Evolutionary conservation across 2,113 vertebrate species (phyloP), one percentile per base, ranked within the genome.

Genomic region (Pangasianodon gigas): DNA sequence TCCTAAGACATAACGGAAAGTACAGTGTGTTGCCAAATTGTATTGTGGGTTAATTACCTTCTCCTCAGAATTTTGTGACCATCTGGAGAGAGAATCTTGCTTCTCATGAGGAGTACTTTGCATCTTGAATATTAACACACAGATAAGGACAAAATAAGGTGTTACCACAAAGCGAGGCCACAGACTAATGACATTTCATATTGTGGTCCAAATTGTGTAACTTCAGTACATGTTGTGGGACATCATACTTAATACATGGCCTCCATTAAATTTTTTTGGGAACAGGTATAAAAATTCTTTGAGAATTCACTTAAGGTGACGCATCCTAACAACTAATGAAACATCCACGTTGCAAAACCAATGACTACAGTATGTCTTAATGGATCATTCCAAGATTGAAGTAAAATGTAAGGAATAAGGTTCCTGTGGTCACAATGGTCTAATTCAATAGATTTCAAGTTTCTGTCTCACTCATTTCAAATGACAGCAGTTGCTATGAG

Each of bases 91-190:
- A 89, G 87, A 89, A 80, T 92, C 91, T 46, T 94, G 94, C 91
- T 94, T 95, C 90, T 85, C 92, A 91, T 93, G 94, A 85, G 92
- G 91, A 89, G 94, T 95, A 67, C 94, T 92, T 88, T 93, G 93
- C 26, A 95, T 95, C 96, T 93, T 94, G 37, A 54, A 91, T 24
- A 60, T 74, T 29, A 86, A 32, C 2, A 71, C 26, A 71, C 2
- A 87, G 41, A 77, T 11, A 52, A 29, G 4, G 21, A 21, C 6
- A 62, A 71, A 58, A 82, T 88, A 26, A 32, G 85, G 26, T n/a
- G 29, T 18, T 81, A 19, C 6, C 79, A 81, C 51, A 81, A 54
- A 54, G n/a, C 11, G n/a, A n/a, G 4, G 29, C 29, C 29, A 69
- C 14, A 32, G 37, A 37, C 29, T 69, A 37, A 16, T 69, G 32